These are phyloP conservation scores for Phania funesta DNA, from an alignment of 2,888 invertebrate genomes.

Conservation along the genomic window DNA sequence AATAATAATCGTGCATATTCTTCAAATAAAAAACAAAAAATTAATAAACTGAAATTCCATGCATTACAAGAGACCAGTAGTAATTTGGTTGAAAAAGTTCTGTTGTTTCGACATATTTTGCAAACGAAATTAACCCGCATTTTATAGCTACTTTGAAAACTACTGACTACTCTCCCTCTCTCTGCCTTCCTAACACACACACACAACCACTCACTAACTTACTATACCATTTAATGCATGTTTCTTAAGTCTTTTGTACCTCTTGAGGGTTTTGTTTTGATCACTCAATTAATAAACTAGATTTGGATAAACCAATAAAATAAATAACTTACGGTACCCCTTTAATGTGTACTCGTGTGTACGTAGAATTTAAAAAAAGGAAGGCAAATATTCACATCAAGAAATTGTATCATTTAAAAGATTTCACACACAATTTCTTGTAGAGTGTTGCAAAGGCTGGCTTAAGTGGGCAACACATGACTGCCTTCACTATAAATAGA, in stretches of 20 bases:
- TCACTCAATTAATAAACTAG: neutral
- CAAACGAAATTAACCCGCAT: too few species aligned
- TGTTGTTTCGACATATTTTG: too few species aligned
- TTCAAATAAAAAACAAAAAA: too few species aligned
- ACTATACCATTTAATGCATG: neutral
- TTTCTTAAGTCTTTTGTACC: constrained; percentile 13
- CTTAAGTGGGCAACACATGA: neutral
- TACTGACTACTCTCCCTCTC: neutral
- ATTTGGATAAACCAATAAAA: constrained; percentile 13
- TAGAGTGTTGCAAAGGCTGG: neutral
- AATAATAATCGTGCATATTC: too few species aligned
- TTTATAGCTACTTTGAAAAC: too few species aligned
- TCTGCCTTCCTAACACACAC: neutral
- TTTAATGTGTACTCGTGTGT: neutral
- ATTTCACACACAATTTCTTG: neutral
- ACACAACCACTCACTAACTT: neutral
- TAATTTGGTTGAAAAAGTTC: too few species aligned
- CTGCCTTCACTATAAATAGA: neutral
- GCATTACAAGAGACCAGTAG: too few species aligned
- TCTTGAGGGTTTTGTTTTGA: neutral
- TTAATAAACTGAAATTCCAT: too few species aligned
- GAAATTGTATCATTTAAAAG: neutral
- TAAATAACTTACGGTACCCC: constrained; percentile 15
- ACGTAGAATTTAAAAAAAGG: neutral
- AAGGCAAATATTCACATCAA: too few species aligned